Conservation (phyloP, 2,888 invertebrate species). For the Leptopterna dolabrata region DNA sequence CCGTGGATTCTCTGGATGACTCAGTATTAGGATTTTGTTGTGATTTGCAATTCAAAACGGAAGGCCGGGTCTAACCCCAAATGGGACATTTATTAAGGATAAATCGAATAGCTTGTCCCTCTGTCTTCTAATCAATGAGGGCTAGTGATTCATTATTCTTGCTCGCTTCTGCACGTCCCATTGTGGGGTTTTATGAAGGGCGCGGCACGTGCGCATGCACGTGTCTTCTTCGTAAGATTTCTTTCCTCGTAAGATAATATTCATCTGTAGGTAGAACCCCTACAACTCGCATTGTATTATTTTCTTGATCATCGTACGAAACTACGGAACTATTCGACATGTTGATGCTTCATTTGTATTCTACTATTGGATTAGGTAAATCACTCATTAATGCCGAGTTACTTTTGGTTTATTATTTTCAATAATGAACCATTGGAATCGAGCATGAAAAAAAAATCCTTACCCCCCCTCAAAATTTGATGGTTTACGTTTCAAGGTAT, state of each 20-base stretch:
- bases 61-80: slow-evolving; percentile 32
- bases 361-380: no score
- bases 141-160: neutral
- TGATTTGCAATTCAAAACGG: slow-evolving; percentile 52
- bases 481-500: no score
- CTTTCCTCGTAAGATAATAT: neutral
- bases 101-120: slow-evolving; percentile 40
- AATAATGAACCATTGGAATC: no score
- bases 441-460: no score
- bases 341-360: no score
- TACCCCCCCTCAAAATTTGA: no score
- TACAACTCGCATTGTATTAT: no score
- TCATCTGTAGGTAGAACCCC: no score
- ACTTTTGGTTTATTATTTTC: no score
- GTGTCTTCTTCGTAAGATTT: neutral
- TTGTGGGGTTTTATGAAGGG: neutral
- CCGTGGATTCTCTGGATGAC: slow-evolving; percentile 39
- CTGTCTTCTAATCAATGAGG: slow-evolving; percentile 8
- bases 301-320: no score
- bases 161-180: neutral
- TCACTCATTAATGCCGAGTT: no score
- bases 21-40: slow-evolving; percentile 44
- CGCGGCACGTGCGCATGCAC: neutral
- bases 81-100: slow-evolving; percentile 50
- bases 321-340: no score